Evolutionary conservation across 2,797 vertebrate genomes (phyloP), one percentile per base, ranked within the genome.

Genomic region (Loriculus beryllinus): DNA sequence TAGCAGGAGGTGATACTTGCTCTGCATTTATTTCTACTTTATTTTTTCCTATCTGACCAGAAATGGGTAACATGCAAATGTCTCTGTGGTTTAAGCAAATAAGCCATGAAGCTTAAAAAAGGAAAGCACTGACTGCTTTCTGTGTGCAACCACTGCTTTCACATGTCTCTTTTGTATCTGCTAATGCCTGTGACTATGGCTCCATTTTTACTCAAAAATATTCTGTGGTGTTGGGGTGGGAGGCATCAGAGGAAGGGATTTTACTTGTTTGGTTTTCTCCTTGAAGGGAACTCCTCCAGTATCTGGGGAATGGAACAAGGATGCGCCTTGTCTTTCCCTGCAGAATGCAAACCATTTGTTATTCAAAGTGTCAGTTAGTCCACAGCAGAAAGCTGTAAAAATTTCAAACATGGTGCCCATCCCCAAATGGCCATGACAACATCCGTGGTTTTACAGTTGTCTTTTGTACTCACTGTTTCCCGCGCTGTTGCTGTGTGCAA

Each of bases 51-150:
- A 62, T 90, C 69, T 80, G 85, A 62, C 69, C 54, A 79, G 92
- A 82, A 96, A 65, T 74, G 71, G 31, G 74, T 93, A 67, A 56
- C 64, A 91, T 93, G 96, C 86, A 95, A 96, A 96, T 92, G 21
- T 68, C 18, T 88, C 64, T 87, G 90, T 93, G 80, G 88, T 91
- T 96, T 94, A 97, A 93, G 88, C 92, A 96, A 96, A 93, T 71
- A 93, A 95, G 79, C 77, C 56, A 45, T 84, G 84, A 81, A 79
- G 33, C 37, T 95, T 93, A 83, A 95, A 93, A 94, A 94, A 95
- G 82, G 83, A 95, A 95, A 95, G 72, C 81, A 89, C 65, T 35
- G 75, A 68, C 77, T 78, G 91, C 82, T 92, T 95, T 96, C 93
- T 95, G 81, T 90, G 86, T 93, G 82, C 82, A 88, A 74, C 64